Conservation (phyloP, 2,113 vertebrate genomes). For the Micronycteris hirsuta region DNA sequence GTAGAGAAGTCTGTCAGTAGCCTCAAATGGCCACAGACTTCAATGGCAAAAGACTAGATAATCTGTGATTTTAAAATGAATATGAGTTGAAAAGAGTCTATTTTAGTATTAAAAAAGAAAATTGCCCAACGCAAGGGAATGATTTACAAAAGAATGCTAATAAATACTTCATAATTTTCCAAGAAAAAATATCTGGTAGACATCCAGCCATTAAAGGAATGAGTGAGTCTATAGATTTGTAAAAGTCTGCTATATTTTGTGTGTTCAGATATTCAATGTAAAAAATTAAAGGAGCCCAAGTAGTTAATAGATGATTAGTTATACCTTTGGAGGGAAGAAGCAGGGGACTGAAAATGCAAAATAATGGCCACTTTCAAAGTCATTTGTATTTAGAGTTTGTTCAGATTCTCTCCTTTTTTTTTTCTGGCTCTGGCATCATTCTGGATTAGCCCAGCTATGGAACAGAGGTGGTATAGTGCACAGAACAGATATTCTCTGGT, state of each 20-base stretch:
- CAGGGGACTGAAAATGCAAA: background rate
- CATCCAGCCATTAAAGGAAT: background rate
- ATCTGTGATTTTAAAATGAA: conserved; percentile 40
- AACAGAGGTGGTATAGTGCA: background rate
- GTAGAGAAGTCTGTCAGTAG: background rate
- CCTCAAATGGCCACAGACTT: conserved; percentile 20
- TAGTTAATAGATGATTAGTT: background rate
- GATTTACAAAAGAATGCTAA: conserved; percentile 26
- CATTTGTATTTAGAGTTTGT: conserved; percentile 15
- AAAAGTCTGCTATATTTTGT: conserved; percentile 30
- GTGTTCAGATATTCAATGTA: background rate
- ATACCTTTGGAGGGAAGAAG: background rate
- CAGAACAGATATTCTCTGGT: conserved; percentile 14
- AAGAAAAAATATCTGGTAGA: background rate
- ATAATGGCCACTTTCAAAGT: background rate
- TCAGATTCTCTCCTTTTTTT: background rate
- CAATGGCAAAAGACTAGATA: conserved; percentile 30
- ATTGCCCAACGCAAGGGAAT: conserved; percentile 6
- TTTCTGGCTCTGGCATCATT: background rate
- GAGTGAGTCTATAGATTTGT: background rate
- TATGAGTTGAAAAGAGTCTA: conserved; percentile 18
- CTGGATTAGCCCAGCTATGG: conserved; percentile 2
- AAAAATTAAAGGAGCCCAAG: conserved; percentile 30
- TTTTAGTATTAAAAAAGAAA: conserved; percentile 36
- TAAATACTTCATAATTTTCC: conserved; percentile 42